Evolutionary conservation across 2,888 invertebrate species (phyloP).

Genomic region (Salticus scenicus): DNA sequence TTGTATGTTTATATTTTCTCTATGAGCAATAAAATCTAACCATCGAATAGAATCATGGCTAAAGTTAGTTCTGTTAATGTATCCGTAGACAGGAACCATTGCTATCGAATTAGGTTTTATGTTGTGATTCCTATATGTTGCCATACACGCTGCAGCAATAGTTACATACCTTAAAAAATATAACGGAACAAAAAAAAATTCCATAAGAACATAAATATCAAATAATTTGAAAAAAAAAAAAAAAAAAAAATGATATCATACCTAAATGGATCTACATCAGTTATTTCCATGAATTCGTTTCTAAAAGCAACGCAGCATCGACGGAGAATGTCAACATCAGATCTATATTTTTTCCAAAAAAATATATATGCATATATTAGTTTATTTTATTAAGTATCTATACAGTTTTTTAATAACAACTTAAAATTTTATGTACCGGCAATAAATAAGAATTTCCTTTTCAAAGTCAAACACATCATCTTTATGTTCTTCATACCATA

Average conservation of each 20-base stretch:
- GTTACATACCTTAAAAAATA: slow-evolving; percentile 1
- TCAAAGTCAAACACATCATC: not conserved
- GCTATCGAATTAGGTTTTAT: not conserved
- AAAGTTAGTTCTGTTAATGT: not conserved
- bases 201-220: not conserved
- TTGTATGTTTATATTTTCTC: not conserved
- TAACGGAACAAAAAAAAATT: not conserved
- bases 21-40: not conserved
- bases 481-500: not conserved
- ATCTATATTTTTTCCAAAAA: not conserved
- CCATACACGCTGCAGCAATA: slow-evolving; percentile 18
- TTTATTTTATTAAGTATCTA: too few relatives aligned
- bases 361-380: too few relatives aligned
- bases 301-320: not conserved
- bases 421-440: not conserved
- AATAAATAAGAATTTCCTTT: not conserved
- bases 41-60: not conserved
- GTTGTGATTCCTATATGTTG: not conserved
- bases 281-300: not conserved
- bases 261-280: not conserved
- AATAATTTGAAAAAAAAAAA: not conserved
- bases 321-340: not conserved
- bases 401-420: too few relatives aligned
- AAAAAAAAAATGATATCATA: not conserved
- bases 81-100: not conserved